Percentiles rank a stretch among this genome's conserved stretches.
phyloP scores from a whole-genome alignment of 2,797 vertebrate genomes.

The Peromyscus nudipes region DNA sequence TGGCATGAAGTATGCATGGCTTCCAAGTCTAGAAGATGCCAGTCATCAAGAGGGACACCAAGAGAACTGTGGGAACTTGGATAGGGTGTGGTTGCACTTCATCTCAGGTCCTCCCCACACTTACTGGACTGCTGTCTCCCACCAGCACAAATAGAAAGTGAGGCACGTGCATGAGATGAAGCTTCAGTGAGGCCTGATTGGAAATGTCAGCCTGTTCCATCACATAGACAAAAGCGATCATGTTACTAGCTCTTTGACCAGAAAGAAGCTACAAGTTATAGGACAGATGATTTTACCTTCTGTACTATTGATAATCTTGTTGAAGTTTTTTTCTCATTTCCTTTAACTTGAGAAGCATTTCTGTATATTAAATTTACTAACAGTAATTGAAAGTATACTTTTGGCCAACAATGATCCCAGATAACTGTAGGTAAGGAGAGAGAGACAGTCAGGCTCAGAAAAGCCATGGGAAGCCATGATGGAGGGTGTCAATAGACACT shows the following conservation, averaged over 20 bases:
- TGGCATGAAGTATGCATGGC: not conserved
- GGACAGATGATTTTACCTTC: not conserved
- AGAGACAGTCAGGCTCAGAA: not conserved
- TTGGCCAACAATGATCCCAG: not conserved
- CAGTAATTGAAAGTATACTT: not conserved
- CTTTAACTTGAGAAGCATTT: not conserved
- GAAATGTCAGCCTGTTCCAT: not conserved
- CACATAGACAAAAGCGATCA: too few species aligned
- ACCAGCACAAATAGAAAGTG: not conserved
- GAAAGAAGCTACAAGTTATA: not conserved
- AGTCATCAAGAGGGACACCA: not conserved
- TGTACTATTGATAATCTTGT: not conserved
- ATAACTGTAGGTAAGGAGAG: not conserved
- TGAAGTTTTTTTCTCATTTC: not conserved
- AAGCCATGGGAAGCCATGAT: not conserved
- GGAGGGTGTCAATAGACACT: not conserved
- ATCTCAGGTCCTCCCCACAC: not conserved
- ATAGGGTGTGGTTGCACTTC: not conserved
- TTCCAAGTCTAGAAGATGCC: not conserved
- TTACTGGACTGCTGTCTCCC: not conserved
- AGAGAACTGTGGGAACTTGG: not conserved
- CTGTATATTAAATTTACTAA: not conserved
- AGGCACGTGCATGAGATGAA: too few species aligned
- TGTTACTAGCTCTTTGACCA: not conserved
- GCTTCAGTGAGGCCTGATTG: not conserved